Evolutionary conservation across 2,797 vertebrate genomes (phyloP).

Genomic region (Rhodeus uyekii): DNA sequence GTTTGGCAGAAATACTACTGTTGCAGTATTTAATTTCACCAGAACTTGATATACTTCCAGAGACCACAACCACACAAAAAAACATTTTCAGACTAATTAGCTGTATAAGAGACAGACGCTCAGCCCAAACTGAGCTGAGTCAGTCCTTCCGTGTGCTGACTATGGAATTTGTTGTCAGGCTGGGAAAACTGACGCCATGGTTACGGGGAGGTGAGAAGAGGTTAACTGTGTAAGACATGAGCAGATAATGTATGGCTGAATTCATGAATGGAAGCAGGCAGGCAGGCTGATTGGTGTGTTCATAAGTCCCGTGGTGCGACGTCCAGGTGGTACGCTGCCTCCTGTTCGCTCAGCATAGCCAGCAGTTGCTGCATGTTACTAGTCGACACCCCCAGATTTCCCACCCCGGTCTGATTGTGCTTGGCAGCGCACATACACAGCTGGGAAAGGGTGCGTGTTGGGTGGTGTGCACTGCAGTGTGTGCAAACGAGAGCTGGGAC

Average conservation of each 20-base stretch:
- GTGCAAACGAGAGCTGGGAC: background rate
- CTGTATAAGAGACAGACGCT: conserved; percentile 8
- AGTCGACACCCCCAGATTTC: conserved; percentile 70
- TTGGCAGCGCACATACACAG: conserved; percentile 57
- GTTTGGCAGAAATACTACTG: background rate
- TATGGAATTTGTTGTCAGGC: background rate
- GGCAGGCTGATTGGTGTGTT: too few species aligned
- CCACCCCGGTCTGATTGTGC: conserved; percentile 58
- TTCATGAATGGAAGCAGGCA: background rate
- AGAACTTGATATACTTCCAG: background rate
- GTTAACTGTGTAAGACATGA: conserved; percentile 3
- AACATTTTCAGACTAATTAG: background rate
- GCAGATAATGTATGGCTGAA: conserved; percentile 15
- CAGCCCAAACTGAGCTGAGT: conserved; percentile 25
- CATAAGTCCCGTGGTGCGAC: background rate
- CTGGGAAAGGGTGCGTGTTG: conserved; percentile 54
- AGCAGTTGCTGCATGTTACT: conserved; percentile 61
- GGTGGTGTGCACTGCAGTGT: background rate
- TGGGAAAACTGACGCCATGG: background rate
- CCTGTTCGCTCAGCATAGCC: conserved; percentile 40
- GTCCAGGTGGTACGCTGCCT: conserved; percentile 41
- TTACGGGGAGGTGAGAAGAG: background rate
- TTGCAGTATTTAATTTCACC: background rate
- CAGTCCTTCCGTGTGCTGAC: background rate
- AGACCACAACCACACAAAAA: background rate